These are phyloP conservation scores for Rhagologus leucostigma DNA, from an alignment of 2,113 vertebrate genomes.

Conservation along the genomic window DNA sequence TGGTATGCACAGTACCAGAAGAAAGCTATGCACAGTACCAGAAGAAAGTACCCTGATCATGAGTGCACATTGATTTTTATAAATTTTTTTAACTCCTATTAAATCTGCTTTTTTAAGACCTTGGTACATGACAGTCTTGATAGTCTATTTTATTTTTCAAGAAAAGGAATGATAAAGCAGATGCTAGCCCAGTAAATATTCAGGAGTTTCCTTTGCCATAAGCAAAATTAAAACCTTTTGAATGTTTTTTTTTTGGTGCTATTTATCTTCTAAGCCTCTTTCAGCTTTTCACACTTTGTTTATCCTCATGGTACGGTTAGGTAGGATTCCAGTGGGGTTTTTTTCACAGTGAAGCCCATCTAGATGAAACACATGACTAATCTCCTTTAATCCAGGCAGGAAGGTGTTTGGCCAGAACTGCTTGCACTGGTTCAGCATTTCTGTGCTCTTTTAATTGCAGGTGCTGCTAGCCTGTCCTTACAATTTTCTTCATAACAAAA, in stretches of 20 bases:
- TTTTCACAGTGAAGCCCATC: background rate
- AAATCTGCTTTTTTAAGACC: background rate
- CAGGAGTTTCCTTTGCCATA: background rate
- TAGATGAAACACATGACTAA: background rate
- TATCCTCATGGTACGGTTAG: background rate
- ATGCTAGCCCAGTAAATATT: background rate
- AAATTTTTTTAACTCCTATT: background rate
- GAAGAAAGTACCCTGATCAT: background rate
- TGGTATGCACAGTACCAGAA: background rate
- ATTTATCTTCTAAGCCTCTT: background rate
- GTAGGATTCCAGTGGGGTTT: background rate
- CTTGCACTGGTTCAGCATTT: background rate
- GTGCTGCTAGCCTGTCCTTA: background rate
- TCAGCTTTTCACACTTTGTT: rapidly evolving
- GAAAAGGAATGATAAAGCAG: background rate
- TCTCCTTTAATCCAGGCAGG: background rate
- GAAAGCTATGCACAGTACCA: background rate
- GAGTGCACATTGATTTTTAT: background rate
- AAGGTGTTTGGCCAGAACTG: background rate
- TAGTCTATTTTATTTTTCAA: background rate
- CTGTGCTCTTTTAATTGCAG: background rate
- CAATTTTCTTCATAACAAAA: background rate
- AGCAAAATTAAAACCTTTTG: background rate
- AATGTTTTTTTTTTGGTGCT: background rate
- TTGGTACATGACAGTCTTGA: background rate